Evolutionary conservation across 2,113 vertebrate species (phyloP).

Genomic region (Theristicus caerulescens): DNA sequence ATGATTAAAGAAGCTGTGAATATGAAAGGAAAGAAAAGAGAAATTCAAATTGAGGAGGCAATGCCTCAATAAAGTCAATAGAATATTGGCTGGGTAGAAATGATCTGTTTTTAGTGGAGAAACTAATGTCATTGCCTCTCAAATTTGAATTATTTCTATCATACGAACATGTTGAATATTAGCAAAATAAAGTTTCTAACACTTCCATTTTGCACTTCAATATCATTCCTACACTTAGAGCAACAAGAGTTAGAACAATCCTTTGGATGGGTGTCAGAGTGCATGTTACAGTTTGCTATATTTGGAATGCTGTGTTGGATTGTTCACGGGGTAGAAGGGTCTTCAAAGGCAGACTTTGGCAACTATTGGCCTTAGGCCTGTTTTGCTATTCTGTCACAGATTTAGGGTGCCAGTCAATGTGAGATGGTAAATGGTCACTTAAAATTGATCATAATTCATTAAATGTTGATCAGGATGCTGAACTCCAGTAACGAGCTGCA

Average conservation of each 20-base stretch:
- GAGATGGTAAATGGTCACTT: constrained; percentile 10
- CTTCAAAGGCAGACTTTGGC: not conserved
- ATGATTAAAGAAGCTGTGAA: not conserved
- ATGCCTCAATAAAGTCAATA: not conserved
- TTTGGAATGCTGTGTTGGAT: not conserved
- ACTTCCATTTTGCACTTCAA: not conserved
- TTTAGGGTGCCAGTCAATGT: not conserved
- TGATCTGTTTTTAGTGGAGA: not conserved
- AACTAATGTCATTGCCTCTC: not conserved
- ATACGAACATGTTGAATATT: not conserved
- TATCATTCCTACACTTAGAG: not conserved
- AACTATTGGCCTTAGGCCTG: not conserved
- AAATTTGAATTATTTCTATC: not conserved
- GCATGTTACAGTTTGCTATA: not conserved
- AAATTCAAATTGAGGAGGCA: not conserved
- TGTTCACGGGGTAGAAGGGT: not conserved
- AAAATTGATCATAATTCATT: constrained; percentile 41
- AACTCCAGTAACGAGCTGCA: not conserved
- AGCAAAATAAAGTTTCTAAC: not conserved
- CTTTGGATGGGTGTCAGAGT: not conserved
- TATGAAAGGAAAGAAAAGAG: not conserved
- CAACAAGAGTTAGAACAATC: not conserved
- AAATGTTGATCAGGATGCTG: not conserved
- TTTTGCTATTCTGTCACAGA: not conserved
- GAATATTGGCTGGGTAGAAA: not conserved